Percentiles rank a stretch among this genome's conserved stretches.
These are phyloP conservation scores for Neodon shergylaensis DNA, from an alignment of 2,113 vertebrate species.

Conservation along the genomic window DNA sequence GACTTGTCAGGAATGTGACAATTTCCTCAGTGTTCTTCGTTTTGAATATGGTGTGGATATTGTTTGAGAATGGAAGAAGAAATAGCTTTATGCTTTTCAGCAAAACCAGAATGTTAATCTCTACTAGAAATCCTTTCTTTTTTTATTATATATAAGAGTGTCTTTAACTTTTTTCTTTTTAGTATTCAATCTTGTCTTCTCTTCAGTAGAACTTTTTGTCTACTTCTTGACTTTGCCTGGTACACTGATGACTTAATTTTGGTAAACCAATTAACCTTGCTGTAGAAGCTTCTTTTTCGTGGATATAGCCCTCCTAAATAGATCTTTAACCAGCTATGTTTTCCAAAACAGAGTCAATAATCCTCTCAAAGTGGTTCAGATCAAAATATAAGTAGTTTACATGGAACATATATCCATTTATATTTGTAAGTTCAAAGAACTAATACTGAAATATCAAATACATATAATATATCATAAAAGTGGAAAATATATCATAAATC, in stretches of 20 bases:
- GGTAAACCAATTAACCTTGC: background rate
- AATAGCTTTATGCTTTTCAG: background rate
- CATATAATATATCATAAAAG: background rate
- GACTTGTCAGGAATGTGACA: background rate
- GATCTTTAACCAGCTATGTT: background rate
- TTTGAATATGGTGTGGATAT: rapidly evolving
- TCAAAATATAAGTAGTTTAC: background rate
- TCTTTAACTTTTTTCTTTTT: background rate
- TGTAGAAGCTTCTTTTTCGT: background rate
- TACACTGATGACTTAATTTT: background rate
- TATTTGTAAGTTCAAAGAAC: background rate
- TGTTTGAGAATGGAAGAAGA: background rate
- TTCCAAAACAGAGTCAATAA: background rate
- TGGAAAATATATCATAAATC: too few species aligned
- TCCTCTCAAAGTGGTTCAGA: background rate
- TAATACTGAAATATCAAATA: background rate
- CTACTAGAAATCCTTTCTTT: background rate
- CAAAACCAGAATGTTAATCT: background rate
- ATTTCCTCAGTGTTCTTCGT: background rate
- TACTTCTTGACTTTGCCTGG: background rate
- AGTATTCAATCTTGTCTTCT: background rate
- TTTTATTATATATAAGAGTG: background rate
- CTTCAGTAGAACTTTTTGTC: background rate
- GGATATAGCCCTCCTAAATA: background rate
- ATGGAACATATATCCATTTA: background rate